Percentiles rank a stretch among this genome's conserved stretches.
Evolutionary conservation across 2,113 vertebrate genomes (phyloP).

Genomic region (Elachura formosa): DNA sequence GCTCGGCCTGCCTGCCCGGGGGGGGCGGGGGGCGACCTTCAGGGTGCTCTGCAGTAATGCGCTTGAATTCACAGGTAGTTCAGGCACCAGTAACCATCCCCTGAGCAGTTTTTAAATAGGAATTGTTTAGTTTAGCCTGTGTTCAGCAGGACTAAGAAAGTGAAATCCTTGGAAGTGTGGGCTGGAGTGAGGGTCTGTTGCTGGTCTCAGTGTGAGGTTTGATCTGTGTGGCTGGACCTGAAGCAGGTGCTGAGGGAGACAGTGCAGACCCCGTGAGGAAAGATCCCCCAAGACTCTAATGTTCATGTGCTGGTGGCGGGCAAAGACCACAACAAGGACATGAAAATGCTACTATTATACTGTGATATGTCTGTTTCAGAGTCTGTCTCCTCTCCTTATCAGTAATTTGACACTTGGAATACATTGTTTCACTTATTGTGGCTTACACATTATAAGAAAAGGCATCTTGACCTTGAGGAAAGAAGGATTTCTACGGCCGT

Average conservation of each 20-base stretch:
- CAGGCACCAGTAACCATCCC: rapidly evolving
- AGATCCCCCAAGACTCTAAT: rapidly evolving
- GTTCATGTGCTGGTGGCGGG: background rate
- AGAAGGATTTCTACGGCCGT: background rate
- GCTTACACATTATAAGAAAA: background rate
- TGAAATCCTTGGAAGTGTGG: rapidly evolving
- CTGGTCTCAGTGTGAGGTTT: rapidly evolving
- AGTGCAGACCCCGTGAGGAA: background rate
- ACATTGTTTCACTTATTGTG: background rate
- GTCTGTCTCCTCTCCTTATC: background rate
- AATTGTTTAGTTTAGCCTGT: background rate
- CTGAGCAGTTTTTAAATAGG: background rate
- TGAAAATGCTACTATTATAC: rapidly evolving
- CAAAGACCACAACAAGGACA: background rate
- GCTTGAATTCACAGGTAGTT: background rate
- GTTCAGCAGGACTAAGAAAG: background rate
- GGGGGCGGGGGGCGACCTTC: rapidly evolving
- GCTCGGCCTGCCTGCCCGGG: rapidly evolving
- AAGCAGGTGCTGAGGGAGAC: rapidly evolving
- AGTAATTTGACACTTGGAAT: background rate
- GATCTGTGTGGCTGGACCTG: background rate
- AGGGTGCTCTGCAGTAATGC: rapidly evolving
- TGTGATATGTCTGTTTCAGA: background rate
- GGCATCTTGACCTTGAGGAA: background rate
- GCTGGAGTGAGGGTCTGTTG: rapidly evolving